Evolutionary conservation across 2,888 invertebrate genomes (phyloP), one percentile per base, ranked within the genome.

Genomic region (Megalurothrips usitatus): DNA sequence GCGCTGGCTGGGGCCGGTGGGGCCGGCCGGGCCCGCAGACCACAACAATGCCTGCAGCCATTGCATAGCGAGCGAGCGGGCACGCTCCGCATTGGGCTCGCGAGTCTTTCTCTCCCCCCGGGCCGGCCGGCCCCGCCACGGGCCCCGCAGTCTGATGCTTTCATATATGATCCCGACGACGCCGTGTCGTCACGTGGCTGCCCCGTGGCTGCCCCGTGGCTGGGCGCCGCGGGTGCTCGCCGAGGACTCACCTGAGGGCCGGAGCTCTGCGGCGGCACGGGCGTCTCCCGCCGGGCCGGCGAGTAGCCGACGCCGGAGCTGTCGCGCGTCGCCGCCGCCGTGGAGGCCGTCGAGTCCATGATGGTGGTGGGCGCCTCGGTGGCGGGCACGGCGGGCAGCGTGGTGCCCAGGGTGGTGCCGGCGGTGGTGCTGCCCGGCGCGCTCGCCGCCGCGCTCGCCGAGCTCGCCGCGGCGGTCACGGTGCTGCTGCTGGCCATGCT

Each of bases 301-400:
- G 83, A 81, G 82, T 83, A 88, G 82, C 87, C 87, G 84, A 88
- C 87, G 82, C 88, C 85, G 48, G 88, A 88, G 83, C 87, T 86
- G 83, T 84, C 82, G 11, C 68, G 68, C 68, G 68, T 75, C 83
- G 87, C 85, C 84, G 84, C 83, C 84, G 85, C 83, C 83, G 84
- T 83, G 83, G 86, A 85, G 85, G 86, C 84, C 68, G 84, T 83
- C 84, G 87, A 85, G 84, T 87, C 87, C 87, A 86, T 80, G 82
- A 83, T 86, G 87, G 88, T 88, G 87, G 87, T 88, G 88, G 88
- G 88, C 87, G 88, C 88, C 88, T 88, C 87, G 87, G 87, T 87
- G 86, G 88, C 85, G 86, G 86, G 85, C 86, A 88, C 87, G 87
- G 89, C 88, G 86, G 89, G 89, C 52, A 83, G 81, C 75, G 83